Conservation (phyloP, 2,888 invertebrate genomes). For the Dynastes tityus region DNA sequence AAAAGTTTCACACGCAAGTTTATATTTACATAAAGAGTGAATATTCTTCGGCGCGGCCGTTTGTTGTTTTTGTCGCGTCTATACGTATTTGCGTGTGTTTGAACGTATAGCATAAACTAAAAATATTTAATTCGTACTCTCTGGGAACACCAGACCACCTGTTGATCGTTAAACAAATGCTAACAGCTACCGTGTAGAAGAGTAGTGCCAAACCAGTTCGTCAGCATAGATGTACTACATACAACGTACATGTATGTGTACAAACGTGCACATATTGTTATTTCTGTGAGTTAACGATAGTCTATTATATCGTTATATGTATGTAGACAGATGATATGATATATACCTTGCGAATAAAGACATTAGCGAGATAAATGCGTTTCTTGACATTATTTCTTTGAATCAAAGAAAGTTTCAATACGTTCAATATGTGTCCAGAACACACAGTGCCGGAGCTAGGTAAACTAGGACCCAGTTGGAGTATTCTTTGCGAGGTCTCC, state of each 20-base stretch:
- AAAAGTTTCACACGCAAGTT: conserved; percentile 5
- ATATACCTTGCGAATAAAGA: too few relatives aligned
- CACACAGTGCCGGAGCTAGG: too few relatives aligned
- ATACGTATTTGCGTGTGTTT: background rate
- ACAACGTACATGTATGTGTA: background rate
- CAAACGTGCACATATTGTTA: too few relatives aligned
- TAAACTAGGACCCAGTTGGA: too few relatives aligned
- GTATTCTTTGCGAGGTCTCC: too few relatives aligned
- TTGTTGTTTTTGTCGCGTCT: background rate
- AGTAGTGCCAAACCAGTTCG: conserved; percentile 23
- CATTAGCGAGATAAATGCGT: too few relatives aligned
- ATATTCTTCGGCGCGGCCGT: background rate
- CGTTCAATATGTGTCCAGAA: too few relatives aligned
- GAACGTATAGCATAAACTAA: conserved; percentile 19
- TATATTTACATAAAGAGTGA: conserved; percentile 7
- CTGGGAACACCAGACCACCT: conserved; percentile 27
- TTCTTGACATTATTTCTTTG: too few relatives aligned
- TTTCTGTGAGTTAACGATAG: background rate
- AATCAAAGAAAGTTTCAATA: too few relatives aligned
- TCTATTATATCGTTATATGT: too few relatives aligned
- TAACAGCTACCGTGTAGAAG: conserved; percentile 2
- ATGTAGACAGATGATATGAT: background rate
- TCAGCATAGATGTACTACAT: background rate
- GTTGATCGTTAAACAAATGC: conserved; percentile 29
- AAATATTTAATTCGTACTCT: conserved; percentile 26